Percentiles rank a stretch among this genome's conserved stretches.
phyloP scores from a whole-genome alignment of 2,113 vertebrate species.

The Vidua macroura region DNA sequence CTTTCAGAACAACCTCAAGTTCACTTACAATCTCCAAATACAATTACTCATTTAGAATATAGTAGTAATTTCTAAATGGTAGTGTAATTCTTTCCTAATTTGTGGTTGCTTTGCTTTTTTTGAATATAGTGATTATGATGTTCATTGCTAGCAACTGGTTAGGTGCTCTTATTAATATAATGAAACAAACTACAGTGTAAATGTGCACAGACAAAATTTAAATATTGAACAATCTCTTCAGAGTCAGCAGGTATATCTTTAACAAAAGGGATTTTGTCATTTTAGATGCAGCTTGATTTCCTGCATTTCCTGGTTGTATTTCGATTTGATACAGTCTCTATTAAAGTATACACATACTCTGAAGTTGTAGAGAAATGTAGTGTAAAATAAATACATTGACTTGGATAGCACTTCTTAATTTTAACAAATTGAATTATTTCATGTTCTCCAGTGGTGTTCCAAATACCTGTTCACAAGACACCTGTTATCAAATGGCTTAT shows the following conservation, averaged over 20 bases:
- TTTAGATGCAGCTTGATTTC: constrained; percentile 29
- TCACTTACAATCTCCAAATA: constrained; percentile 52
- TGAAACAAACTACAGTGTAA: constrained; percentile 42
- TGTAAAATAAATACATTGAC: background rate
- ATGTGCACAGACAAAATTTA: constrained; percentile 17
- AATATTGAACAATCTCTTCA: constrained; percentile 8
- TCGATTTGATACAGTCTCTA: background rate
- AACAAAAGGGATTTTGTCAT: constrained; percentile 20
- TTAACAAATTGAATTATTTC: background rate
- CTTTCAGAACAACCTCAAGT: background rate
- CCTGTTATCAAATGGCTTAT: background rate
- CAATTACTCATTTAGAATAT: constrained; percentile 48
- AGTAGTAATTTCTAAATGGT: constrained; percentile 57
- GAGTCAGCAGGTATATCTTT: constrained; percentile 19
- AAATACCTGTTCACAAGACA: background rate
- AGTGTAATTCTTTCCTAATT: constrained; percentile 56
- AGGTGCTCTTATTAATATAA: constrained; percentile 48
- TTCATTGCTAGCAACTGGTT: constrained; percentile 65
- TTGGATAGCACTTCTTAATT: background rate
- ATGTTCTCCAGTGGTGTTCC: background rate
- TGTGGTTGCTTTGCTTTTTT: constrained; percentile 68
- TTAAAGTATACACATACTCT: background rate
- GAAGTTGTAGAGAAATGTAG: background rate
- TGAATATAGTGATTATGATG: constrained; percentile 68
- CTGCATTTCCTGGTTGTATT: constrained; percentile 35